Base-by-base conservation (phyloP, 2,888 invertebrate species). In the Scaptomyza caliginosa region DNA sequence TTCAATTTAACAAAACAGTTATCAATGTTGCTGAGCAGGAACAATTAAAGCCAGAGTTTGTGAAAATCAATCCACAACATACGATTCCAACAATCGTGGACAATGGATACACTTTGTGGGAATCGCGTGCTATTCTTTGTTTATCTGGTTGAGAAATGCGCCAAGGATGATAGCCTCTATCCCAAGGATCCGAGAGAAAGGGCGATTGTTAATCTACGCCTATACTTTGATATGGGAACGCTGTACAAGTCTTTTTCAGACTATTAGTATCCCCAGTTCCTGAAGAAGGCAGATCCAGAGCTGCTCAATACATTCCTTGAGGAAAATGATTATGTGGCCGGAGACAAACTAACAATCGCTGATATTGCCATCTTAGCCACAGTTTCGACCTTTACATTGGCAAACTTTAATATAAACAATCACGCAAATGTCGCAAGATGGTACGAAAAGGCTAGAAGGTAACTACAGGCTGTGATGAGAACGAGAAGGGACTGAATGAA, bases 111-210 rank as follows among this genome's bases (percentile, higher is more conserved):
- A 91, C 93, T 26, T 89, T 97, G 54, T 95, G 95, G 93, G 97
- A 97, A 92, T 96, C 96, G 38, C 95, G 96, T 43, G 95, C 96
- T 60, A 96, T 97, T 89, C 93, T 95, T 95, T 90, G 92, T 93
- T 0, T 97, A 97, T 91, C 92, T 97, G 85, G 94, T 93, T 19
- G 94, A 94, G 90, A 94, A 95, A 86, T 97, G 96, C 88, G 96
- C 94, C 26, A 95, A 95, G 24, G 93, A 95, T 76, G 95, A 94
- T 84, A 91, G 93, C 0, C 91, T 96, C 17, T 93, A 93, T 76
- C 97, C 97, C 0, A 95, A 94, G 78, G 95, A 96, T 70, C 94
- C 95, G 0, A 93, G 94, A 78, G 93, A 93, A 63, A 93, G 96
- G 24, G 96, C 95, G 0, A 45, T 94, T 0, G 94, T 97, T 16